These are phyloP conservation scores for Spodoptera frugiperda DNA, from an alignment of 1,140 invertebrate genomes.

Conservation along the genomic window DNA sequence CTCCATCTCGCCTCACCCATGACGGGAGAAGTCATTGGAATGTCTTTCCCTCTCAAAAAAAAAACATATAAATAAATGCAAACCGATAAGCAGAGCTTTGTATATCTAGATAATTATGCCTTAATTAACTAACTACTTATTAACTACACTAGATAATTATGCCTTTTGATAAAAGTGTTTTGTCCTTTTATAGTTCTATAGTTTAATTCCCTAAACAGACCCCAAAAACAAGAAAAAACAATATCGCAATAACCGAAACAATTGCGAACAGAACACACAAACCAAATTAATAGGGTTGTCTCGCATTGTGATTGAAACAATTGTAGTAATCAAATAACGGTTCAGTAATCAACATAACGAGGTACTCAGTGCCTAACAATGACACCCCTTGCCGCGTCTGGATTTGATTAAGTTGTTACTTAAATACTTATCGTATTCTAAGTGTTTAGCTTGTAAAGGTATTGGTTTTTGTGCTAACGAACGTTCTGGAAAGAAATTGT, in stretches of 20 bases:
- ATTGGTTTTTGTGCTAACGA: no score
- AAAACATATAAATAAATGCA: no score
- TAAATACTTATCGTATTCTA: slow-evolving; percentile 10
- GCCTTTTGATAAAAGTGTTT: no score
- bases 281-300: slow-evolving; percentile 9
- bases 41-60: no score
- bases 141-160: no score
- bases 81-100: no score
- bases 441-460: neutral
- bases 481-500: no score
- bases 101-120: no score
- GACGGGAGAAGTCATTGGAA: no score
- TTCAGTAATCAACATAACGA: slow-evolving; percentile 20
- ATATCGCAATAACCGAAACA: neutral
- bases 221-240: neutral
- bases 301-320: slow-evolving; percentile 34
- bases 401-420: slow-evolving; percentile 32
- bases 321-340: slow-evolving; percentile 24
- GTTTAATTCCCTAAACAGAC: neutral
- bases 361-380: neutral
- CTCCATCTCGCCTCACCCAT: no score
- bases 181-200: no score
- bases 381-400: slow-evolving; percentile 17
- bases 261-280: neutral
- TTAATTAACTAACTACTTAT: no score